Evolutionary conservation across 1,140 invertebrate species (phyloP).

Genomic region (Paraescarpia echinospica): DNA sequence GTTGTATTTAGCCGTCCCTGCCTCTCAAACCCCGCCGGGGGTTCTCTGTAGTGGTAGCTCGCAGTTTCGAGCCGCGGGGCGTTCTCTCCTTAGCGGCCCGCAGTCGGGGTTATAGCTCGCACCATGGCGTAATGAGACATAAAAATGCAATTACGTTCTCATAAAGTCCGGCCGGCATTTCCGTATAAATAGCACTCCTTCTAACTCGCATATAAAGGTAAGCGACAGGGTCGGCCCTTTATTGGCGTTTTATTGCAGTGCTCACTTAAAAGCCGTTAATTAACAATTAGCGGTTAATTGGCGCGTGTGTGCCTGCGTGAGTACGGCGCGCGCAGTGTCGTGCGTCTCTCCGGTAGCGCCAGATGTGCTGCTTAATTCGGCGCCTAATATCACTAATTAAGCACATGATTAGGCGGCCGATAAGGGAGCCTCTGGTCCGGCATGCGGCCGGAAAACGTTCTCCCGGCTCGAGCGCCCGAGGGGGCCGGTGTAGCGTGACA

Average conservation of each 20-base stretch:
- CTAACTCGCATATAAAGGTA: neutral
- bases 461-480: too few relatives aligned
- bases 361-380: neutral
- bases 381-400: neutral
- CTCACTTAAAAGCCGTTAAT: neutral
- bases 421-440: neutral
- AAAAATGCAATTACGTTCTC: slow-evolving; percentile 6
- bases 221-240: neutral
- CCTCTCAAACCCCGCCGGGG: too few relatives aligned
- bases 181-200: neutral
- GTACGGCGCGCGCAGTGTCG: neutral
- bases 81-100: neutral
- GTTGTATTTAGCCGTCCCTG: neutral
- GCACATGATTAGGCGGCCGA: neutral
- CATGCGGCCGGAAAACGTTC: neutral
- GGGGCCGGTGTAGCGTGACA: too few relatives aligned
- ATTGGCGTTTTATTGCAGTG: neutral
- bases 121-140: neutral
- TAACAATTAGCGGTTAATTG: neutral
- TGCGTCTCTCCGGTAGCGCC: neutral
- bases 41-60: neutral
- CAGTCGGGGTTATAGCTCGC: neutral
- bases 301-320: neutral
- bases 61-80: neutral
- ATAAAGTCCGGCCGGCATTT: neutral